These are phyloP conservation scores for Apodemia duryi DNA, from an alignment of 2,888 invertebrate genomes.

Conservation along the genomic window DNA sequence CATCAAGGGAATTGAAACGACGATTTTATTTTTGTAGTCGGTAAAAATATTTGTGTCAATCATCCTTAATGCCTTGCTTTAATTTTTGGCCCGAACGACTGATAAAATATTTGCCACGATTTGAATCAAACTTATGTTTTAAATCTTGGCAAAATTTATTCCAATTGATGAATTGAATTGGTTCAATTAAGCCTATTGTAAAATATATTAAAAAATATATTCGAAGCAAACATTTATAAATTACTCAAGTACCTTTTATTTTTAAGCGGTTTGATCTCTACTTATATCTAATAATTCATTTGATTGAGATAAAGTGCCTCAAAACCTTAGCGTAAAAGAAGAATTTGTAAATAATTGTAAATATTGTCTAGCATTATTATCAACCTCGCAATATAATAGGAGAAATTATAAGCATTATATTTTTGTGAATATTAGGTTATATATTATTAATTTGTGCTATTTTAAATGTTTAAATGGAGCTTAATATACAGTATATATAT, in stretches of 20 bases:
- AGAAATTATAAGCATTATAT: not conserved
- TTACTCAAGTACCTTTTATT: constrained; percentile 10
- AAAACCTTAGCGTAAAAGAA: not conserved
- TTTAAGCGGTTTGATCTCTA: constrained; percentile 9
- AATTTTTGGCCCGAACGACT: no score
- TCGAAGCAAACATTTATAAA: not conserved
- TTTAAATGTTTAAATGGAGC: not conserved
- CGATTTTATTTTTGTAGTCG: no score
- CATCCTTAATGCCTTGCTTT: no score
- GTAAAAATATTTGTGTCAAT: no score
- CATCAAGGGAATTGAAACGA: no score
- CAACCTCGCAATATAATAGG: constrained; percentile 6
- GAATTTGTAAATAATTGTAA: constrained; percentile 6
- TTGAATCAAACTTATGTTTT: no score
- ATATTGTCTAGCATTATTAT: not conserved
- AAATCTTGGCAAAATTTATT: no score
- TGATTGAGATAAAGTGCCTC: constrained; percentile 8
- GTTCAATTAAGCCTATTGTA: no score
- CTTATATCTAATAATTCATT: not conserved
- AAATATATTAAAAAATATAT: not conserved
- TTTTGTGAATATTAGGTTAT: constrained; percentile 8
- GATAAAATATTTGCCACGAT: no score
- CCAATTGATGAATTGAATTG: no score
- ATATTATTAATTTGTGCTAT: constrained; percentile 6
- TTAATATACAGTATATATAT: constrained; percentile 3